phyloP scores from a whole-genome alignment of 2,888 invertebrate genomes.

The Agrotis ipsilon region DNA sequence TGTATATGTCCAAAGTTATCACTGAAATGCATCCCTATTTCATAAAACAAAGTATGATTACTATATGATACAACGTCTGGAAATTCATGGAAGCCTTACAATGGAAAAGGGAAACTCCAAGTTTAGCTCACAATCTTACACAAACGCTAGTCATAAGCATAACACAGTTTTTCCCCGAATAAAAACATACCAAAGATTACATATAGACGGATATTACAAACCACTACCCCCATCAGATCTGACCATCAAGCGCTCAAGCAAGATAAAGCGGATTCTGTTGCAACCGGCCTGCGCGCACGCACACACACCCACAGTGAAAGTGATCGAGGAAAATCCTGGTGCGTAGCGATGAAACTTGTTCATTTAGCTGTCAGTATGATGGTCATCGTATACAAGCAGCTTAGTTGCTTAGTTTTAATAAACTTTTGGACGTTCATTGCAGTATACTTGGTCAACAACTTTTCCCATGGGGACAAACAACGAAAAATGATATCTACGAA shows the following conservation, averaged over 20 bases:
- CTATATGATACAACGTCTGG: background rate
- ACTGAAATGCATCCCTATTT: too few relatives aligned
- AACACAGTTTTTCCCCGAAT: background rate
- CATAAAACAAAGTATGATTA: too few relatives aligned
- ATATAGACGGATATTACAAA: constrained; percentile 40
- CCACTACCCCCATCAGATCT: constrained; percentile 21
- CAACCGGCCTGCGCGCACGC: constrained; percentile 42
- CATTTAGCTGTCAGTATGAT: constrained; percentile 49
- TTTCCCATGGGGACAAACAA: background rate
- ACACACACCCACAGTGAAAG: constrained; percentile 67
- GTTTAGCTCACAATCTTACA: background rate
- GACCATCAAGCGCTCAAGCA: constrained; percentile 24
- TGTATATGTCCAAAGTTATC: too few relatives aligned
- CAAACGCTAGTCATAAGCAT: background rate
- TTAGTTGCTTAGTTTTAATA: background rate
- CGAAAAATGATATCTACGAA: background rate
- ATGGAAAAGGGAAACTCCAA: background rate
- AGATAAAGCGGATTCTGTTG: constrained; percentile 58
- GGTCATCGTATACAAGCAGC: background rate
- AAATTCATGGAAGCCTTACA: background rate
- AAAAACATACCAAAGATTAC: constrained; percentile 2
- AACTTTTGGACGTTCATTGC: background rate
- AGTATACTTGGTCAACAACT: background rate
- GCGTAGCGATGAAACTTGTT: constrained; percentile 60
- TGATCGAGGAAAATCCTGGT: constrained; percentile 72